phyloP scores from a whole-genome alignment of 2,113 vertebrate species.

The Pleuronectes platessa region DNA sequence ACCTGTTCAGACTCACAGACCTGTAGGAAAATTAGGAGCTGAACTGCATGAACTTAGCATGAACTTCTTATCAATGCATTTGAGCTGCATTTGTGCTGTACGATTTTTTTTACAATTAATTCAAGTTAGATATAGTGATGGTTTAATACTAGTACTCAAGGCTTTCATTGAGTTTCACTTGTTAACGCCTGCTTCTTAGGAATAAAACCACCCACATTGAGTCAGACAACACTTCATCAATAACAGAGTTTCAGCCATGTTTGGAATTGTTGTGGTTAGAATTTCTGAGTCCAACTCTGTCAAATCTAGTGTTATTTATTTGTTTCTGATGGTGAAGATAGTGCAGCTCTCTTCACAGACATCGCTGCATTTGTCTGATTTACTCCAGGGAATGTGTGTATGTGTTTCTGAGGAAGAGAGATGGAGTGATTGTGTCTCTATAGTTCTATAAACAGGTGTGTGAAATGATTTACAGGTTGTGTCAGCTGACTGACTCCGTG shows the following conservation, averaged over 20 bases:
- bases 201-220: background rate
- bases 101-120: background rate
- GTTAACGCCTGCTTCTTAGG: background rate
- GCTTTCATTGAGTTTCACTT: background rate
- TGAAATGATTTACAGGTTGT: conserved; percentile 18
- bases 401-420: background rate
- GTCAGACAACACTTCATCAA: no score
- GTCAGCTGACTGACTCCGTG: conserved; percentile 1
- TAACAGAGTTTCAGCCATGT: no score
- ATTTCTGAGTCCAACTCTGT: background rate
- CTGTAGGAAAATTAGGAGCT: background rate
- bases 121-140: background rate
- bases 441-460: conserved; percentile 3
- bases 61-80: background rate
- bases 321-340: background rate
- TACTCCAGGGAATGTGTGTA: background rate
- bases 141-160: no score
- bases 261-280: no score
- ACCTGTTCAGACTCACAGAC: background rate
- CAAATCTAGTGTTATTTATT: background rate
- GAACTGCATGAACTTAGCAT: background rate
- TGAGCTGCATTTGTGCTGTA: background rate
- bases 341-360: background rate
- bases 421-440: background rate
- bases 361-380: conserved; percentile 6